These are phyloP conservation scores for Atethmia centrago DNA, from an alignment of 2,888 invertebrate species.

Conservation along the genomic window DNA sequence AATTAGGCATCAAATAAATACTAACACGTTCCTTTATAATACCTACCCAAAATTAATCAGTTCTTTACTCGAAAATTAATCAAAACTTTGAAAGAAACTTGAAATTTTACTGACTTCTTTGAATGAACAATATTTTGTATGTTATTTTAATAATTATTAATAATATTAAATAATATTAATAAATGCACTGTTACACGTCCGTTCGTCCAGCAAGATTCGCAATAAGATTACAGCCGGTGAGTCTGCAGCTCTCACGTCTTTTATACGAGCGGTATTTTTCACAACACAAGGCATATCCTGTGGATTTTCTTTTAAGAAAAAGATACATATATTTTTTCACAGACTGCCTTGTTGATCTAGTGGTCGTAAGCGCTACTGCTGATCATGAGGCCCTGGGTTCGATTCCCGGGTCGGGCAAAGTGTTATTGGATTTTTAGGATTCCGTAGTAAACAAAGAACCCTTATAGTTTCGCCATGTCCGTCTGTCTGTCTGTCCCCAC, in stretches of 20 bases:
- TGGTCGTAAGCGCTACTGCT: too few relatives aligned
- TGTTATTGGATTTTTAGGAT: too few relatives aligned
- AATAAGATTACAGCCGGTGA: background rate
- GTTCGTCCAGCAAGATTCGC: slow-evolving; percentile 16
- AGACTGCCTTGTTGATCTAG: too few relatives aligned
- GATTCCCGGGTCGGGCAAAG: too few relatives aligned
- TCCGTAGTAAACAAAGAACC: too few relatives aligned
- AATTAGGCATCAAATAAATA: background rate
- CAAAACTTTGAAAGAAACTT: slow-evolving; percentile 4
- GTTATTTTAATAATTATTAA: too few relatives aligned
- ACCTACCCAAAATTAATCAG: slow-evolving; percentile 22
- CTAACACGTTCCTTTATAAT: background rate
- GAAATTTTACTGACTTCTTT: too few relatives aligned
- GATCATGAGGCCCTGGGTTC: too few relatives aligned
- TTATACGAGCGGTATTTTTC: slow-evolving; percentile 3
- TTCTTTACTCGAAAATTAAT: background rate
- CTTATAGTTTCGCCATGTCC: too few relatives aligned
- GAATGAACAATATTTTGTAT: too few relatives aligned
- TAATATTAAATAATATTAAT: too few relatives aligned
- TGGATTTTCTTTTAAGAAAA: background rate
- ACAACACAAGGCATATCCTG: slow-evolving; percentile 3
- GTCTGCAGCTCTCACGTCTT: slow-evolving; percentile 2
- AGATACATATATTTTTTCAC: background rate
- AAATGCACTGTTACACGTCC: slow-evolving; percentile 36
- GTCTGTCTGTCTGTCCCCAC: too few relatives aligned